Evolutionary conservation across 2,888 invertebrate species (phyloP), one percentile per base, ranked within the genome.

Genomic region (Ophion costatus): DNA sequence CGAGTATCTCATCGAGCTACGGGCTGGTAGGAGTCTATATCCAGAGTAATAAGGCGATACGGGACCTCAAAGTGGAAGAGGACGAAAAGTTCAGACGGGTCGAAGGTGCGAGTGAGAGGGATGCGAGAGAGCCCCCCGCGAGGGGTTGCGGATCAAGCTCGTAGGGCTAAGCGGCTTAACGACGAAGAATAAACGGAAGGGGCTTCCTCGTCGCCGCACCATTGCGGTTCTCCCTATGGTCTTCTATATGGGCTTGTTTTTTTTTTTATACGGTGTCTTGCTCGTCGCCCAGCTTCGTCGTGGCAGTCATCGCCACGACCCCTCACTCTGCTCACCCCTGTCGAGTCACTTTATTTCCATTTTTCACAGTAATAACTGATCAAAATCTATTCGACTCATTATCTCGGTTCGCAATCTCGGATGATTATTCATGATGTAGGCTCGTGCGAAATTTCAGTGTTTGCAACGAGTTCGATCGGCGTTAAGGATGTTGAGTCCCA

Each of bases 291-390:
- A 51, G 56, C 63, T 22, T 59, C 67, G 29, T 63, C 63, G 42
- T 57, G 70, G 70, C 61, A 24, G 42, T 70, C 78, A 24, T 20
- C 63, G 42, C 38, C 14, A 14, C 77, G 24, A 24, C 56, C 59
- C 33, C 22, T n/a, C 69, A 2, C 22, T 38, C 14, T 5, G 29
- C 17, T 82, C 81, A 79, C 85, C 85, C 86, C 81, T 83, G 66
- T 82, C 75, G 24, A 80, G 86, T 86, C 86, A 90, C 88, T 90
- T 90, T 88, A 87, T 89, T 88, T 90, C 91, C 89, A 88, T 90
- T 90, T 91, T 91, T 91, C 90, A 87, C 90, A 91, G 91, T 90
- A 90, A 88, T 86, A 87, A 86, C 85, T 90, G 90, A 91, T 91
- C 89, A 89, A 89, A 90, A 90, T 90, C 89, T 88, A 89, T 89